Base-by-base conservation (phyloP, 2,888 invertebrate species). In the Caenorhabditis afra region DNA sequence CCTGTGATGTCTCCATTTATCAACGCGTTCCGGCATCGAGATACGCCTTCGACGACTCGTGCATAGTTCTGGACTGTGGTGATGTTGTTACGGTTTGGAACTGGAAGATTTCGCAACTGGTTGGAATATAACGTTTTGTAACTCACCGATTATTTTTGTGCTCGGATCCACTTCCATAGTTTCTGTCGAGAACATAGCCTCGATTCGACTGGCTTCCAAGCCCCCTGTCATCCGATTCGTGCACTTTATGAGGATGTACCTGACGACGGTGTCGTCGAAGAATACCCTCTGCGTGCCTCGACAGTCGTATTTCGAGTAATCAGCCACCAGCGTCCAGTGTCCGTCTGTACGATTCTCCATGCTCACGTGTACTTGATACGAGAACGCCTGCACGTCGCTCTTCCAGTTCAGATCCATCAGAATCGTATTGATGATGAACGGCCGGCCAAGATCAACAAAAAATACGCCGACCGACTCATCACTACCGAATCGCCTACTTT, bases 261-360 rank as follows among this genome's bases (percentile, higher is more conserved):
- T 92, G 94, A 96, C 95, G 65, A 97, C 96, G 75, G 95, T 92
- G 41, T 95, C 93, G 85, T 94, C 93, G 91, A 99, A 99, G 92
- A 95, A 96, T 58, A 99, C 93, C 90, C 94, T 94, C 92, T 99
- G 99, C 96, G 96, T 97, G 18, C 97, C 97, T 77, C 99, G 94
- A 91, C 99, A 99, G 91, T 94, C 94, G 92, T 95, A 96, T 83
- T 94, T 93, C 82, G 95, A 94, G 92, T 98, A 95, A 92, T 99
- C 97, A 79, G 97, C 93, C 66, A 99, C 94, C 75, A 94, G 93
- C 80, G 95, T 94, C 97, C 98, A 99, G 91, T 97, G 37, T 10
- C n/a, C 53, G 14, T 64, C 68, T 4, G 10, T 14, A 4, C 49
- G 23, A 35, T 64, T 57, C 2, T 71, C 62, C 71, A 71, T 71